A percentile compares a stretch with the other conserved stretches of the same genome.
Evolutionary conservation across 2,797 vertebrate genomes (phyloP).

Genomic region (Poeciliopsis gracilis): DNA sequence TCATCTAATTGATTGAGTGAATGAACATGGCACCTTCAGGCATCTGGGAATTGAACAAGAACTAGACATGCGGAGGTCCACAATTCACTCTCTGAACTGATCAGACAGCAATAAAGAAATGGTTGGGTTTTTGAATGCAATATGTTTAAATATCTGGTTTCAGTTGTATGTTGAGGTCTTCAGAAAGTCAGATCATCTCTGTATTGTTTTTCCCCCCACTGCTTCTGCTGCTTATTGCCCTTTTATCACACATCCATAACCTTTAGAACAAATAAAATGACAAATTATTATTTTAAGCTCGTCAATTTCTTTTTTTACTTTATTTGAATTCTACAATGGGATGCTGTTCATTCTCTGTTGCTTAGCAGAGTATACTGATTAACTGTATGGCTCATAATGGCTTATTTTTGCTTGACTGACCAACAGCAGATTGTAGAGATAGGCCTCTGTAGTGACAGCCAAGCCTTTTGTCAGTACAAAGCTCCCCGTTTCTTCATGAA

Average conservation of each 20-base stretch:
- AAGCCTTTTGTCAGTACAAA: constrained; percentile 72
- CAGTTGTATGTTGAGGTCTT: neutral
- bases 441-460: constrained; percentile 59
- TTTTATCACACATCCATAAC: neutral
- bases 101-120: neutral
- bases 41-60: neutral
- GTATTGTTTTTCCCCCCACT: no score
- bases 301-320: neutral
- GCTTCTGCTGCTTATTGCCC: neutral
- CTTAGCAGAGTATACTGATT: constrained; percentile 18
- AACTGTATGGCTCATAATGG: constrained; percentile 40
- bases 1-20: neutral
- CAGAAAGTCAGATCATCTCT: neutral
- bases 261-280: neutral
- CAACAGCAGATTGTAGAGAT: constrained; percentile 55
- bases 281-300: neutral
- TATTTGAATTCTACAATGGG: neutral
- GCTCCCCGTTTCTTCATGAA: constrained; percentile 73
- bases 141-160: constrained; percentile 1
- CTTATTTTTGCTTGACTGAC: constrained; percentile 56
- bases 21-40: neutral
- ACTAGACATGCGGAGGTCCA: neutral
- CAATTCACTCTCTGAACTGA: neutral
- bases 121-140: neutral
- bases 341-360: constrained; percentile 8